phyloP scores from a whole-genome alignment of 2,888 invertebrate genomes.

The Lampropteryx suffumata region DNA sequence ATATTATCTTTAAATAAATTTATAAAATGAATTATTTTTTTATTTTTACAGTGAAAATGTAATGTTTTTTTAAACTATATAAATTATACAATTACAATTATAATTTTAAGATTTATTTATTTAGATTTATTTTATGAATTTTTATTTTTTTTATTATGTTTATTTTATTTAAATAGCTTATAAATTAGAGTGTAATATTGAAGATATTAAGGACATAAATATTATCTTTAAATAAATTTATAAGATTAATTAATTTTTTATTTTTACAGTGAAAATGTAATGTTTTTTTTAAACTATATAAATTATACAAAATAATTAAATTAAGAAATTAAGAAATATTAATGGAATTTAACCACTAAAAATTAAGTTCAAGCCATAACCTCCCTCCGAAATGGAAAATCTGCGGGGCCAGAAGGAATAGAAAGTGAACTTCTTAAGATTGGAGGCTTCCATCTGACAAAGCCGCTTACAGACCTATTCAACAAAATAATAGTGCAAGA shows the following conservation, averaged over 20 bases:
- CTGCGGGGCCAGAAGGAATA: no score
- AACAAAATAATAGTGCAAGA: no score
- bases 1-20: conserved; percentile 52
- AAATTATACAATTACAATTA: conserved; percentile 61
- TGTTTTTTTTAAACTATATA: conserved; percentile 86
- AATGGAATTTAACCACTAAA: conserved; percentile 76
- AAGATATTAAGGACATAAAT: conserved; percentile 64
- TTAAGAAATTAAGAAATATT: conserved; percentile 62
- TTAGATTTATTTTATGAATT: no score
- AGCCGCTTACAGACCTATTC: no score
- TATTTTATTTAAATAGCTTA: conserved; percentile 71
- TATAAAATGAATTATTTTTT: conserved; percentile 58
- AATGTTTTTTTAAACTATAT: conserved; percentile 86
- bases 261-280: conserved; percentile 86
- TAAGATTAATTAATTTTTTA: conserved; percentile 63
- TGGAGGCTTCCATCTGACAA: no score
- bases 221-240: conserved; percentile 54
- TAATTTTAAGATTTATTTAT: no score
- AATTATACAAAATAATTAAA: conserved; percentile 48
- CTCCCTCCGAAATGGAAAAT: no score
- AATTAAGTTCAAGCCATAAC: no score
- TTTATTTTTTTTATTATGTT: no score
- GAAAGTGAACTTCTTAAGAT: no score
- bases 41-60: conserved; percentile 86
- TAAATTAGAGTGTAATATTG: conserved; percentile 66